Evolutionary conservation across 2,888 invertebrate genomes (phyloP), one percentile per base, ranked within the genome.

Genomic region (Erebia palarica): DNA sequence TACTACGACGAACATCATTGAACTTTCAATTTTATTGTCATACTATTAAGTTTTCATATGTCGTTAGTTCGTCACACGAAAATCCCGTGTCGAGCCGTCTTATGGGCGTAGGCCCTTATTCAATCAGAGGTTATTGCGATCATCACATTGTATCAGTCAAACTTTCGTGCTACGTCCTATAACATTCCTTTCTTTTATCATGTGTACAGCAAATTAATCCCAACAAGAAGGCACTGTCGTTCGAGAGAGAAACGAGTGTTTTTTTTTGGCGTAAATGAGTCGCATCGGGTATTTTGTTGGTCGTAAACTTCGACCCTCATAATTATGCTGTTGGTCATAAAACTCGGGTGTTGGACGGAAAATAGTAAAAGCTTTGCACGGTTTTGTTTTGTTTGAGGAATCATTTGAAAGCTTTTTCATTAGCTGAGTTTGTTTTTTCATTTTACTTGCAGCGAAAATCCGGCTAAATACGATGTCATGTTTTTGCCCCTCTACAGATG

Each of bases 341-440:
- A 55, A 18, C 55, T 18, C 53, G n/a, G n/a, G 53, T 9, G 53
- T 8, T 9, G 16, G 18, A 16, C 16, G 13, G 13, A 63, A 63
- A 61, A 47, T 18, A 10, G 8, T 49, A 49, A 63, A 49, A 47
- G 21, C 21, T 13, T 47, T 63, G 14, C 13, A 47, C 1, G 21
- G 18, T 14, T 63, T 63, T 63, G 63, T 49, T 63, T 63, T 63
- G 63, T 63, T 63, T 49, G 63, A 13, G 47, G 49, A 11, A 49
- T 8, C 47, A 21, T 49, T 21, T 47, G 18, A 63, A 49, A 63
- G 49, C 63, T 49, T 63, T 63, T 63, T 63, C 63, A 63, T 63
- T 63, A 49, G 8, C 21, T 47, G 49, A 9, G 63, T 63, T 63
- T 49, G 63, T 49, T 49, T 49, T 21, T 21, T 9, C 47, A 21